Evolutionary conservation across 2,888 invertebrate genomes (phyloP).

Genomic region (Eupithecia dodoneata): DNA sequence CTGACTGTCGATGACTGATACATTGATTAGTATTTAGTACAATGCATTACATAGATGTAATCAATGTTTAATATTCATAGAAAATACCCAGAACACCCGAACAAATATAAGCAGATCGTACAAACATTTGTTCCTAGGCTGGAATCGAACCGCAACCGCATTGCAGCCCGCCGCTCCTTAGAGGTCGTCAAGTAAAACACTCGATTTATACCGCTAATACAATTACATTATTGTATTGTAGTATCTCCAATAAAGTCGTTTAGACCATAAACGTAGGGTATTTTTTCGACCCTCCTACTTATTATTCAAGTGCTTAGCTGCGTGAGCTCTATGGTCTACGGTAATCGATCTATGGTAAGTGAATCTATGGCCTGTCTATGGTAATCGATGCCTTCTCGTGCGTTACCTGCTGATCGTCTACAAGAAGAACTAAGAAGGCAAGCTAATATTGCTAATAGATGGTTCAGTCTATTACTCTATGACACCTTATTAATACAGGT

Average conservation of each 20-base stretch:
- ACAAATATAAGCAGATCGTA: too few species aligned
- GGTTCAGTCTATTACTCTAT: not conserved
- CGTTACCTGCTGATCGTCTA: slow-evolving; percentile 21
- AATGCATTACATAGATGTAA: too few species aligned
- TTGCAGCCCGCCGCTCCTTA: too few species aligned
- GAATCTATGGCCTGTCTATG: slow-evolving; percentile 10
- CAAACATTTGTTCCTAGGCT: too few species aligned
- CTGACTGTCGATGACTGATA: too few species aligned
- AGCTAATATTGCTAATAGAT: not conserved
- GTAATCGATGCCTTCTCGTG: slow-evolving; percentile 31
- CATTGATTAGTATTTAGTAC: too few species aligned
- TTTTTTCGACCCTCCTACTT: slow-evolving; percentile 17
- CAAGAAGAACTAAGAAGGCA: not conserved
- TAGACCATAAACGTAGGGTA: not conserved
- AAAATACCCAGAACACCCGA: too few species aligned
- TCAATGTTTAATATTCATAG: too few species aligned
- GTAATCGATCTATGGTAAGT: slow-evolving; percentile 20
- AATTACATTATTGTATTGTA: not conserved
- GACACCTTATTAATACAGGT: too few species aligned
- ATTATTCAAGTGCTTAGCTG: slow-evolving; percentile 19
- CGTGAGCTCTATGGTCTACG: not conserved
- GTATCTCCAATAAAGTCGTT: slow-evolving; percentile 11
- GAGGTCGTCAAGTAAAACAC: not conserved
- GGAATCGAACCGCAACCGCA: too few species aligned
- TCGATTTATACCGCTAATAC: not conserved